These are phyloP conservation scores for Amblyraja radiata DNA, from an alignment of 2,797 vertebrate species.

Conservation along the genomic window DNA sequence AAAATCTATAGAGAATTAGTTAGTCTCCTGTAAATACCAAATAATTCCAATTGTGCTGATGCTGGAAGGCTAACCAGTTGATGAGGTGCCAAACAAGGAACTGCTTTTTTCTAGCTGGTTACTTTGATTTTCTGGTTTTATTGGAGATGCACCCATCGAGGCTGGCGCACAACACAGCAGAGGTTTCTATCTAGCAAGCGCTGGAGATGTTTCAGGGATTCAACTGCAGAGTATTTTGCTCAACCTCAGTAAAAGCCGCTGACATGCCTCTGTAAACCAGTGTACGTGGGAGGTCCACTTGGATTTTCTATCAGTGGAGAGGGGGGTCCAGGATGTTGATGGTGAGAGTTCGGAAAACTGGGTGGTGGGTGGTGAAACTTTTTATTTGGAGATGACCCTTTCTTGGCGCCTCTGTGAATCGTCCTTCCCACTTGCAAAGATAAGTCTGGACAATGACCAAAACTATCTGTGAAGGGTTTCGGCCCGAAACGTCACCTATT, in stretches of 20 bases:
- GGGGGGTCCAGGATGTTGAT: neutral
- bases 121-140: neutral
- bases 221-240: neutral
- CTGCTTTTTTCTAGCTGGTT: neutral
- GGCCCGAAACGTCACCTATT: no score
- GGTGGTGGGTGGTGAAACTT: neutral
- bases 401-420: neutral
- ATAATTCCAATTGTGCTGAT: neutral
- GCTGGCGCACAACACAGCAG: neutral
- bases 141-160: neutral
- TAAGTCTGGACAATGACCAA: neutral
- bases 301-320: neutral
- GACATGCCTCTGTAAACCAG: neutral
- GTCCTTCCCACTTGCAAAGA: neutral
- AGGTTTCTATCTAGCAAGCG: neutral
- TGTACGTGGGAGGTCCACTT: neutral
- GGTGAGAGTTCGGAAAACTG: neutral
- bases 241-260: neutral
- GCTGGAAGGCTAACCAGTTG: neutral
- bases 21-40: neutral
- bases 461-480: no score
- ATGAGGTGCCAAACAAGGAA: neutral
- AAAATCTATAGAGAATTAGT: neutral
- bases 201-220: neutral
- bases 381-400: neutral